Evolutionary conservation across 2,797 vertebrate species (phyloP).

Genomic region (Anabacerthia variegaticeps): DNA sequence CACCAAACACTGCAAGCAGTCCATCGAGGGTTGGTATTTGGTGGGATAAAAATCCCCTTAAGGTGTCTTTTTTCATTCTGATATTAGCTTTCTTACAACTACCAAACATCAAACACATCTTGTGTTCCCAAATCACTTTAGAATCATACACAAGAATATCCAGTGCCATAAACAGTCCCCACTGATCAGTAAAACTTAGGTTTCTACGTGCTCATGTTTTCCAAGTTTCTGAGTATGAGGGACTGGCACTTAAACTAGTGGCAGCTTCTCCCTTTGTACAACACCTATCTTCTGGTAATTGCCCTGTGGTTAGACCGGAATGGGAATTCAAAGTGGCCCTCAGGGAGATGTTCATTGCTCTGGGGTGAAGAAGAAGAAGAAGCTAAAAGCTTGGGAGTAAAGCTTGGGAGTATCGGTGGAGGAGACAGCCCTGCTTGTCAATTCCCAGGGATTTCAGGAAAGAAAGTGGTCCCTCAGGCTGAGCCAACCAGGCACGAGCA

Average conservation of each 20-base stretch:
- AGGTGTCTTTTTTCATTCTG: neutral
- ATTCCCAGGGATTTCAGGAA: neutral
- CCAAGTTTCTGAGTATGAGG: neutral
- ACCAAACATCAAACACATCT: neutral
- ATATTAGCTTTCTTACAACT: neutral
- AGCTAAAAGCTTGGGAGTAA: neutral
- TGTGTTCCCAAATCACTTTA: neutral
- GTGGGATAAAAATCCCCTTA: neutral
- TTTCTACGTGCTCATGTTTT: neutral
- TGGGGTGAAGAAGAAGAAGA: neutral
- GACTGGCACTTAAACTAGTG: neutral
- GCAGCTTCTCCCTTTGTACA: neutral
- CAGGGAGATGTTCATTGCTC: neutral
- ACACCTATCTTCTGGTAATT: neutral
- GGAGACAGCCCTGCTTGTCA: neutral
- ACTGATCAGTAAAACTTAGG: neutral
- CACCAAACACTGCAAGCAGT: neutral
- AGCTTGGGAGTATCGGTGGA: neutral
- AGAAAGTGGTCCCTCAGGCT: neutral
- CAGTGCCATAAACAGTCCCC: neutral
- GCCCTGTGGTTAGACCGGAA: neutral
- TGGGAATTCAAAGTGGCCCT: neutral
- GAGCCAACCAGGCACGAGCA: neutral
- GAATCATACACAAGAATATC: neutral
- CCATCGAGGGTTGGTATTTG: neutral